Base-by-base conservation (phyloP, 2,888 invertebrate genomes). In the Oscheius sp. region DNA sequence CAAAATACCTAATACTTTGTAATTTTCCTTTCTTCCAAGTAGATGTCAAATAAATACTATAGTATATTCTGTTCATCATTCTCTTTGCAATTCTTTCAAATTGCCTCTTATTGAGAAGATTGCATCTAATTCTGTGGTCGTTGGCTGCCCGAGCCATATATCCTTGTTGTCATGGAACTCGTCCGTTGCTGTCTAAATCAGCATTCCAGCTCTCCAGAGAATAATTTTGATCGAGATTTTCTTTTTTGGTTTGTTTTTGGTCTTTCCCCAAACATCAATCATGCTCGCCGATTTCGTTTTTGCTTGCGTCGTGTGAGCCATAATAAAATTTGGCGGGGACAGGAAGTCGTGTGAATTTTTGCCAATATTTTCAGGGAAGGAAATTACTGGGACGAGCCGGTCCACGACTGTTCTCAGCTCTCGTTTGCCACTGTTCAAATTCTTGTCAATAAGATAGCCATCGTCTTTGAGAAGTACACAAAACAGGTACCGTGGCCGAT, bases 311-410 rank as follows among this genome's bases (percentile, higher is more conserved):
- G 58, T 25, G 58, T 35, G 35, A 9, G 2, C 58, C 29, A 58
- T 18, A 35, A 35, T 27, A n/a, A 35, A n/a, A n/a, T 29, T 58
- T 25, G 27, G n/a, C 9, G 27, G 13, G n/a, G n/a, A 25, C 27
- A 58, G 35, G n/a, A 58, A 56, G 25, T 35, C 35, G 35, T 35
- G 35, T 16, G 56, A 56, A 56, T 35, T 13, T 12, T n/a, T n/a
- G n/a, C 6, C 7, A 49, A 13, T 23, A 23, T 53, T 56, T 77
- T 72, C 46, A 83, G 83, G 83, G 83, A 83, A 61, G 83, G 83
- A 21, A 83, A 82, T 72, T 83, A 79, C 58, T 83, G 83, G 83
- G 82, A 83, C 64, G 81, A 79, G 45, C 77, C 78, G 41, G 77
- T 81, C 0, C 83, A 83, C 68, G 83, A 83, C 53, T 83, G 79